phyloP scores from a whole-genome alignment of 1,140 invertebrate species.

The Drosophila lowei region DNA sequence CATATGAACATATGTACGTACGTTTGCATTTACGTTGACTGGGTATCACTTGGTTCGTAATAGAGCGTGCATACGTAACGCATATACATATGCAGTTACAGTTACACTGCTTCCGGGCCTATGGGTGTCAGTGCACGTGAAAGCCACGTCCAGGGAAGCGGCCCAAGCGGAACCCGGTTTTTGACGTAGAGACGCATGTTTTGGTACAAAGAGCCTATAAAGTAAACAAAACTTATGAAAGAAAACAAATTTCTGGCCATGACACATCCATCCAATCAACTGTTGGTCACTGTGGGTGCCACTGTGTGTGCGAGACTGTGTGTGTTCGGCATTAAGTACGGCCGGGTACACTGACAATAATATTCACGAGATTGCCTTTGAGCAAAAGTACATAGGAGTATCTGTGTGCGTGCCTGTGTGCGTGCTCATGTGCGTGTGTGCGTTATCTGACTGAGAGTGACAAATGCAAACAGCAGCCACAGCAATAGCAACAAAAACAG shows the following conservation, averaged over 20 bases:
- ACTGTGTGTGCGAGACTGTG: constrained; percentile 2
- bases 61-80: too few relatives aligned
- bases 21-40: not conserved
- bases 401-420: constrained; percentile 23
- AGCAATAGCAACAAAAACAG: constrained; percentile 30
- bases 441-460: constrained; percentile 42
- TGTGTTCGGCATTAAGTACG: constrained; percentile 59
- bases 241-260: constrained; percentile 51
- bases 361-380: constrained; percentile 69
- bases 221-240: constrained; percentile 8
- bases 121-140: too few relatives aligned
- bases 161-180: too few relatives aligned
- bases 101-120: too few relatives aligned
- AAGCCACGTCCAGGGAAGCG: too few relatives aligned
- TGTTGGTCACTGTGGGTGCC: constrained; percentile 43
- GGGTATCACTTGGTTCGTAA: too few relatives aligned
- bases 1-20: not conserved
- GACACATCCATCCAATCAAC: constrained; percentile 54
- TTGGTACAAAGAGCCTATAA: not conserved
- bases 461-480: constrained; percentile 65
- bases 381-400: constrained; percentile 58
- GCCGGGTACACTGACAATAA: constrained; percentile 67
- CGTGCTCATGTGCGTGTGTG: constrained; percentile 10
- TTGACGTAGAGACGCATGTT: too few relatives aligned
- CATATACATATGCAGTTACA: too few relatives aligned